Conservation (phyloP, 2,888 invertebrate genomes). For the Diaperis boleti region DNA sequence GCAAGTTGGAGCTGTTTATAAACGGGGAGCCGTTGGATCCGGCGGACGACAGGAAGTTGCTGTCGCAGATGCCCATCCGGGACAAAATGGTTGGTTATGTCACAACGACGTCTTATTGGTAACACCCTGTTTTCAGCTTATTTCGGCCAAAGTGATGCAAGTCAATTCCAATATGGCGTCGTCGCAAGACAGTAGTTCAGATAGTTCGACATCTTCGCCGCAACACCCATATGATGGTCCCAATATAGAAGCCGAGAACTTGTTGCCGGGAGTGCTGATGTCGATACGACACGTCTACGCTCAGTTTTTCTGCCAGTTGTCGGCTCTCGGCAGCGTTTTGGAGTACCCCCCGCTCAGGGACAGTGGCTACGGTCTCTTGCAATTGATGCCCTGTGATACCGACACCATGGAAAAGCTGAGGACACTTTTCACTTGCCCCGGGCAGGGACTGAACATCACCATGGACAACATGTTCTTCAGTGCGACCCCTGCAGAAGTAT, state of each 20-base stretch:
- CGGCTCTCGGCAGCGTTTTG: constrained; percentile 88
- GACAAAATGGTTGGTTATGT: constrained; percentile 81
- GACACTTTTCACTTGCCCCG: constrained; percentile 68
- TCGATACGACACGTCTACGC: constrained; percentile 83
- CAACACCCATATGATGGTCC: constrained; percentile 86
- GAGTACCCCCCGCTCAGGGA: constrained; percentile 86
- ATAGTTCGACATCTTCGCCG: constrained; percentile 94
- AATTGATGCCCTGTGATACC: constrained; percentile 81
- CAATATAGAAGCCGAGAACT: constrained; percentile 86
- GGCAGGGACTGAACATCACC: constrained; percentile 64
- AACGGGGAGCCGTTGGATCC: constrained; percentile 91
- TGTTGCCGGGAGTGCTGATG: constrained; percentile 91
- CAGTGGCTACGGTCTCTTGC: constrained; percentile 82
- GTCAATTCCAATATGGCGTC: constrained; percentile 79
- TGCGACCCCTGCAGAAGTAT: constrained; percentile 79
- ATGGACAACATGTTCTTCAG: constrained; percentile 78
- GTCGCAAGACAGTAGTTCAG: constrained; percentile 93
- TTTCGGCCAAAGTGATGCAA: constrained; percentile 84
- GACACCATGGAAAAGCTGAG: constrained; percentile 70
- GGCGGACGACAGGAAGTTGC: constrained; percentile 86
- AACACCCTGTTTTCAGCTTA: constrained; percentile 66
- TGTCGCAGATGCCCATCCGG: constrained; percentile 86
- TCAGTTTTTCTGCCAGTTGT: constrained; percentile 86
- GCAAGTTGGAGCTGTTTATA: constrained; percentile 91
- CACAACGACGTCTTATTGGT: background rate